Conservation (phyloP, 2,888 invertebrate genomes). For the Sarcophaga subvicina region DNA sequence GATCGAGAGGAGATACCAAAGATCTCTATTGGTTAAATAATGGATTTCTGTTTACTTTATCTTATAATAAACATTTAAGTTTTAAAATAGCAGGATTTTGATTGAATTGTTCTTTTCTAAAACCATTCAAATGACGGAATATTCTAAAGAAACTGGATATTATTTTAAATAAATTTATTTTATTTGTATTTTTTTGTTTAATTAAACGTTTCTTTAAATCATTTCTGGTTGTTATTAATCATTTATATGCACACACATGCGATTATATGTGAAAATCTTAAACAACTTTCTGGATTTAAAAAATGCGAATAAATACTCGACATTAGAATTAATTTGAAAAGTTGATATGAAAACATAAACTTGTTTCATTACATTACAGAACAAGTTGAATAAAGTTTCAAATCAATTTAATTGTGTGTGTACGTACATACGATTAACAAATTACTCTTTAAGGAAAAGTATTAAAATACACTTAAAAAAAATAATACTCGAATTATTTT, state of each 20-base stretch:
- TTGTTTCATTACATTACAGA: slow-evolving; percentile 4
- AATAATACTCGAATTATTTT: neutral
- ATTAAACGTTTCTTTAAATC: slow-evolving; percentile 2
- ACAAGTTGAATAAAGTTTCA: neutral
- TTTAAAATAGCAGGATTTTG: too few relatives aligned
- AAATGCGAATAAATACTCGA: slow-evolving; percentile 7
- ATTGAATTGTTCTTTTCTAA: too few relatives aligned
- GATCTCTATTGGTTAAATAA: too few relatives aligned
- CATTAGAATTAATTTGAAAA: slow-evolving; percentile 22
- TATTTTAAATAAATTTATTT: too few relatives aligned
- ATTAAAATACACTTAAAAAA: slow-evolving; percentile 25
- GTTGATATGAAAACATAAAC: slow-evolving; percentile 29
- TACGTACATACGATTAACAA: neutral
- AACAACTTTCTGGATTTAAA: slow-evolving; percentile 30
- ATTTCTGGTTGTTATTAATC: slow-evolving; percentile 45
- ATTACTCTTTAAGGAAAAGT: slow-evolving; percentile 27
- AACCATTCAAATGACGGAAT: too few relatives aligned
- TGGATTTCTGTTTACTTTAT: too few relatives aligned
- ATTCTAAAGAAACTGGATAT: too few relatives aligned
- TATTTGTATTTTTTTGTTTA: neutral
- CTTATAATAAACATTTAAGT: too few relatives aligned
- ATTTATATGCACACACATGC: slow-evolving; percentile 1
- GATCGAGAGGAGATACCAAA: too few relatives aligned
- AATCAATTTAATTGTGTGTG: neutral
- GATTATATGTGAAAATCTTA: slow-evolving; percentile 32